phyloP scores from a whole-genome alignment of 2,113 vertebrate species.

The Peromyscus maniculatus region DNA sequence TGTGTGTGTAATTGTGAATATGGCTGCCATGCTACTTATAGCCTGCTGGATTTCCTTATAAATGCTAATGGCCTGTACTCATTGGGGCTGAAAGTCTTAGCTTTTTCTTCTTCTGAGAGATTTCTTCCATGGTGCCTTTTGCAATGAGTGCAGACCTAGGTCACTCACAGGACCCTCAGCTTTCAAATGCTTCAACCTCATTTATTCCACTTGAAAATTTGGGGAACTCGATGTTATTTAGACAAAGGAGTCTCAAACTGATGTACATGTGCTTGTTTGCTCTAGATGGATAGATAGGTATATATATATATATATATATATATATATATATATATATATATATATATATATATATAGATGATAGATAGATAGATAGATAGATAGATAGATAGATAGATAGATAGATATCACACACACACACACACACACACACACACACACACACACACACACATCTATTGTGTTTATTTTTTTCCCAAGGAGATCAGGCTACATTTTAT shows the following conservation, averaged over 20 bases:
- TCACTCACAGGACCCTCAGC: background rate
- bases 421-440: background rate
- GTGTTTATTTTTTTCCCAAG: too few relatives aligned
- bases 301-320: too few relatives aligned
- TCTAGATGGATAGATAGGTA: too few relatives aligned
- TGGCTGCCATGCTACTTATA: background rate
- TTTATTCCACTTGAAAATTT: background rate
- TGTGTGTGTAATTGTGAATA: background rate
- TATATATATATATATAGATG: too few relatives aligned
- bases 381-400: background rate
- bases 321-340: too few relatives aligned
- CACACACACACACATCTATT: background rate
- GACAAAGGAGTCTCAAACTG: background rate
- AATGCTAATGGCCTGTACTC: background rate
- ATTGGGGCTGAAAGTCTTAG: background rate
- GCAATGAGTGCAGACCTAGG: background rate
- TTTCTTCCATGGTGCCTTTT: background rate
- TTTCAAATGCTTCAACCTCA: background rate
- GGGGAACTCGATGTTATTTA: background rate
- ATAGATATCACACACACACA: background rate
- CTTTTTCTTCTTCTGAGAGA: background rate
- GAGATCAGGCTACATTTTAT: background rate
- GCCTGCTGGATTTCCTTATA: background rate
- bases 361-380: too few relatives aligned
- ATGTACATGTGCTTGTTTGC: background rate